phyloP scores from a whole-genome alignment of 2,797 vertebrate species.

The Ptychobarbus kaznakovi region DNA sequence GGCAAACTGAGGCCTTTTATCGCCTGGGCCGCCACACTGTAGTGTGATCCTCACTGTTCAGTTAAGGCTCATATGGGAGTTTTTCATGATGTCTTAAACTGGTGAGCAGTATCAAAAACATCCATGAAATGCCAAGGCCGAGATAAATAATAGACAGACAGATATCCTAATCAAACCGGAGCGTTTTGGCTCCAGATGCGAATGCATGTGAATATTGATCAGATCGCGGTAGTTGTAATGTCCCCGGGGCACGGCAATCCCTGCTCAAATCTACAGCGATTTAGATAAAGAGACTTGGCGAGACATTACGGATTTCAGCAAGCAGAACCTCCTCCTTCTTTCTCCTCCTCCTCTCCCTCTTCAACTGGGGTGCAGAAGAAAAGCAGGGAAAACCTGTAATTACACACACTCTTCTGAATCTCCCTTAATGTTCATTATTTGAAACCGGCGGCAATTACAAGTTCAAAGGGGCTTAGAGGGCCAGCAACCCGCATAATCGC shows the following conservation, averaged over 20 bases:
- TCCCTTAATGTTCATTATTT: slow-evolving; percentile 98
- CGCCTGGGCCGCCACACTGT: slow-evolving; percentile 57
- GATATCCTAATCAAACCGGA: slow-evolving; percentile 79
- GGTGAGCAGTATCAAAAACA: slow-evolving; percentile 63
- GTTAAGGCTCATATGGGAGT: slow-evolving; percentile 50
- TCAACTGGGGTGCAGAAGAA: slow-evolving; percentile 70
- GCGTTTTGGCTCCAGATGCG: slow-evolving; percentile 89
- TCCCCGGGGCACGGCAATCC: slow-evolving; percentile 83
- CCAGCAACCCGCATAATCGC: slow-evolving; percentile 97
- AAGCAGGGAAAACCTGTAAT: slow-evolving; percentile 87
- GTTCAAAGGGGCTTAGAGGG: slow-evolving; percentile 98
- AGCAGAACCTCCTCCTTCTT: slow-evolving; percentile 72
- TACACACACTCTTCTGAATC: slow-evolving; percentile 95
- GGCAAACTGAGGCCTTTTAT: slow-evolving; percentile 37
- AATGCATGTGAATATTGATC: slow-evolving; percentile 94
- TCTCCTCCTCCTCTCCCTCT: slow-evolving; percentile 63
- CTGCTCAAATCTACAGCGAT: slow-evolving; percentile 82
- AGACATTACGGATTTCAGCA: slow-evolving; percentile 78
- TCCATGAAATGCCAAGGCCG: slow-evolving; percentile 59
- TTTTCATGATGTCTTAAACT: slow-evolving; percentile 60
- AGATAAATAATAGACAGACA: slow-evolving; percentile 69
- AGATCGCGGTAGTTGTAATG: slow-evolving; percentile 79
- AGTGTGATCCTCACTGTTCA: slow-evolving; percentile 53
- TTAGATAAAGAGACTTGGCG: slow-evolving; percentile 80
- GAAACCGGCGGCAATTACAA: slow-evolving; percentile 99